These are phyloP conservation scores for Sinella curviseta DNA, from an alignment of 1,140 invertebrate genomes.

Conservation along the genomic window DNA sequence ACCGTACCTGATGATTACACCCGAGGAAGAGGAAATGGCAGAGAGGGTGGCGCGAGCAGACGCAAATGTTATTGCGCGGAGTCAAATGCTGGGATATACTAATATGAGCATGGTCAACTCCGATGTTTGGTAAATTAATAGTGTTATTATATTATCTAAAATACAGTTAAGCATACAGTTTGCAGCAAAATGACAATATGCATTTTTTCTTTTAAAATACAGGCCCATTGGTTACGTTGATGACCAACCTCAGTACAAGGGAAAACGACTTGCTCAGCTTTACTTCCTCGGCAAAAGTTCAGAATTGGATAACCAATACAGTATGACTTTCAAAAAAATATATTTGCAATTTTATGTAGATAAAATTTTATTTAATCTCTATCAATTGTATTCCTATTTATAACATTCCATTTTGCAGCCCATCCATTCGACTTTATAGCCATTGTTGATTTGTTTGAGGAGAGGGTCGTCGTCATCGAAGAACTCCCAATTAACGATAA, in stretches of 20 bases:
- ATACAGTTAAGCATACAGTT: too few species aligned
- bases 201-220: too few species aligned
- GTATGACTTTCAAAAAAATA: too few species aligned
- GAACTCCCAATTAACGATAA: not conserved
- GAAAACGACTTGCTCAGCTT: not conserved
- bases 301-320: not conserved
- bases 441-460: not conserved
- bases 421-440: slow-evolving; percentile 15
- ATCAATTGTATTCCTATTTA: too few species aligned
- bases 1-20: not conserved
- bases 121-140: not conserved
- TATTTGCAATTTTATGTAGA: not conserved
- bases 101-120: slow-evolving; percentile 3
- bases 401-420: too few species aligned
- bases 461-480: not conserved
- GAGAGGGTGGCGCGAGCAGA: not conserved
- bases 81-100: not conserved
- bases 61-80: not conserved
- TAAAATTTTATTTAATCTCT: not conserved
- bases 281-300: not conserved
- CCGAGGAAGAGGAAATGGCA: not conserved
- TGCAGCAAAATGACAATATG: too few species aligned
- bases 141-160: too few species aligned
- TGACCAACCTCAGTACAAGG: not conserved
- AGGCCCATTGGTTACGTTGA: slow-evolving; percentile 6